A percentile compares a stretch with the other conserved stretches of the same genome.
These are phyloP conservation scores for Hemicrepidius hirtus DNA, from an alignment of 2,888 invertebrate species.

Conservation along the genomic window DNA sequence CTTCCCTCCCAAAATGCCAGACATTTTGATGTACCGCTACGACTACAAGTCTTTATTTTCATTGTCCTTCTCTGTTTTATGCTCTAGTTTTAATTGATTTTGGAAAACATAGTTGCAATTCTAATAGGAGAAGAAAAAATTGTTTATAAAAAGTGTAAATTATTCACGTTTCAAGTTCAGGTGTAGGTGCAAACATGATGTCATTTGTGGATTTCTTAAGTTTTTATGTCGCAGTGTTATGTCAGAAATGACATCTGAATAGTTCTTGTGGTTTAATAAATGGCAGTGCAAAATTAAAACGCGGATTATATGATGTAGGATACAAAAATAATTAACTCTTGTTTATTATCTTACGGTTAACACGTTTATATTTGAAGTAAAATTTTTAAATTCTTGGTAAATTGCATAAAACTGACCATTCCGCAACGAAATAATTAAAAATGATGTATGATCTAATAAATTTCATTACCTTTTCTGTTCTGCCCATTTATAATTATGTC, in stretches of 20 bases:
- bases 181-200: constrained; percentile 6
- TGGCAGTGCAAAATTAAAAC: neutral
- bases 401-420: too few species aligned
- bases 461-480: neutral
- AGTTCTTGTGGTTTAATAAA: constrained; percentile 11
- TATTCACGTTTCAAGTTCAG: constrained; percentile 6
- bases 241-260: neutral
- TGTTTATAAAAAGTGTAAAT: too few species aligned
- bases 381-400: too few species aligned
- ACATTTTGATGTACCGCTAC: too few species aligned
- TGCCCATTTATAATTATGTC: constrained; percentile 23
- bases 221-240: neutral
- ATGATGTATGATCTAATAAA: constrained; percentile 5
- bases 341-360: too few species aligned
- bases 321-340: neutral
- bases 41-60: too few species aligned
- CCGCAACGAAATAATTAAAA: constrained; percentile 5
- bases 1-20: too few species aligned
- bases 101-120: too few species aligned
- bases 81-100: too few species aligned
- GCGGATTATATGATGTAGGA: neutral
- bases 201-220: constrained; percentile 3
- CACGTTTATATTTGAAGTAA: neutral
- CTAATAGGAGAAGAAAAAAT: too few species aligned
- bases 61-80: too few species aligned